Conservation (phyloP, 2,797 vertebrate genomes). For the Microctenopoma stevenorrisi region DNA sequence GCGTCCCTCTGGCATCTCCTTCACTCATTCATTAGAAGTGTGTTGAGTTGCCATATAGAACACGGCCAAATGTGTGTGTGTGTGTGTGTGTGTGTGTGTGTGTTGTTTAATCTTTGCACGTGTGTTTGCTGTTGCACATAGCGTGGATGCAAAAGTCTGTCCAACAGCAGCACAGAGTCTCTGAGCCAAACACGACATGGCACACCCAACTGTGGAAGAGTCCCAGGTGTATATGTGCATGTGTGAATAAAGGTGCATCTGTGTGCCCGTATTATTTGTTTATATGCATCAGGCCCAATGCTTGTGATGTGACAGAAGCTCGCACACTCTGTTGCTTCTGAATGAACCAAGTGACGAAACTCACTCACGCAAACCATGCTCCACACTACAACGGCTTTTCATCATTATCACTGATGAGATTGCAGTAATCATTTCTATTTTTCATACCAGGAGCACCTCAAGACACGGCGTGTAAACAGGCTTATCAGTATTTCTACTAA, state of each 20-base stretch:
- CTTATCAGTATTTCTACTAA: constrained; percentile 26
- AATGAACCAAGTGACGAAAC: constrained; percentile 75
- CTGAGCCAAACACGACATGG: constrained; percentile 54
- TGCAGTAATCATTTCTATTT: constrained; percentile 42
- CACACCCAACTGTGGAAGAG: constrained; percentile 53
- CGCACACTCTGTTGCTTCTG: constrained; percentile 68
- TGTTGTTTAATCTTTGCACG: constrained; percentile 37
- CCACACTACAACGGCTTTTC: constrained; percentile 46
- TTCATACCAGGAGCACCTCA: constrained; percentile 19
- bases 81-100: constrained; percentile 37
- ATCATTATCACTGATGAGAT: constrained; percentile 55
- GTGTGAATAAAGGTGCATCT: constrained; percentile 31
- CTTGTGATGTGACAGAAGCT: constrained; percentile 52
- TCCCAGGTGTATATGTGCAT: constrained; percentile 59
- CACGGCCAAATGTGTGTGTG: constrained; percentile 41
- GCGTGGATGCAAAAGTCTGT: constrained; percentile 44
- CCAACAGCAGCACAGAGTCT: constrained; percentile 46
- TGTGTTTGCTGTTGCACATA: constrained; percentile 32
- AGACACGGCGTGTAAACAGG: constrained; percentile 21
- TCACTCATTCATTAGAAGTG: constrained; percentile 56
- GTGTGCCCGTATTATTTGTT: constrained; percentile 26
- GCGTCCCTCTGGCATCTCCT: constrained; percentile 24
- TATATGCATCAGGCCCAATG: constrained; percentile 16
- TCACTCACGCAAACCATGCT: constrained; percentile 42
- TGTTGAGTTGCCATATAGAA: constrained; percentile 48